Conservation (phyloP, 2,113 vertebrate species). For the Trichechus manatus region DNA sequence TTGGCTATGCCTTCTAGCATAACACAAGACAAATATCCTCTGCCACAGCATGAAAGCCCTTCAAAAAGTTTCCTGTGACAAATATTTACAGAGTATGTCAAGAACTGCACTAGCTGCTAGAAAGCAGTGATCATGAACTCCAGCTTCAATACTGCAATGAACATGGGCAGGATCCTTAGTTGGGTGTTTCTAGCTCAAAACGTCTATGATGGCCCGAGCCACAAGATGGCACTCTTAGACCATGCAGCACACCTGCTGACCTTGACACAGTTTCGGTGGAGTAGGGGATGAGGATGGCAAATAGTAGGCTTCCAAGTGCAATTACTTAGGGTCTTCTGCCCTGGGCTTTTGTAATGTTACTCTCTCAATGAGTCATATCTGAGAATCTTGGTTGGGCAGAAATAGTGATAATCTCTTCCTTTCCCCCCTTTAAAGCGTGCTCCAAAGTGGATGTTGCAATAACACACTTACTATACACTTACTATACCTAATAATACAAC, state of each 20-base stretch:
- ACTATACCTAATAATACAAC: neutral
- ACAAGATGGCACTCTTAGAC: slow-evolving; percentile 72
- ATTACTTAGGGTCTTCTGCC: neutral
- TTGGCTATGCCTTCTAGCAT: neutral
- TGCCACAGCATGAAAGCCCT: neutral
- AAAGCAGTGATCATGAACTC: neutral
- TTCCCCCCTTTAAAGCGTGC: neutral
- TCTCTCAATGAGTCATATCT: neutral
- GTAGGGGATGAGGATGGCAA: neutral
- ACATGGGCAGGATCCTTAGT: neutral
- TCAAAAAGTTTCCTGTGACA: neutral
- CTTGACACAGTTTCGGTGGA: neutral
- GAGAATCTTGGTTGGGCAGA: neutral
- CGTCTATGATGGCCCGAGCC: neutral
- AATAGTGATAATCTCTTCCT: neutral
- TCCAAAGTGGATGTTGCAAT: neutral
- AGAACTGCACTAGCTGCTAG: neutral
- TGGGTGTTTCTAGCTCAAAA: slow-evolving; percentile 1
- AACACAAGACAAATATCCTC: neutral
- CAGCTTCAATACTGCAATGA: neutral
- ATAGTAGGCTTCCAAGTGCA: neutral
- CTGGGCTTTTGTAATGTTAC: neutral
- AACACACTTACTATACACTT: neutral
- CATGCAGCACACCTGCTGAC: neutral
- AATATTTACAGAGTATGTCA: neutral